These are phyloP conservation scores for Protonemura montana DNA, from an alignment of 2,888 invertebrate species.

Conservation along the genomic window DNA sequence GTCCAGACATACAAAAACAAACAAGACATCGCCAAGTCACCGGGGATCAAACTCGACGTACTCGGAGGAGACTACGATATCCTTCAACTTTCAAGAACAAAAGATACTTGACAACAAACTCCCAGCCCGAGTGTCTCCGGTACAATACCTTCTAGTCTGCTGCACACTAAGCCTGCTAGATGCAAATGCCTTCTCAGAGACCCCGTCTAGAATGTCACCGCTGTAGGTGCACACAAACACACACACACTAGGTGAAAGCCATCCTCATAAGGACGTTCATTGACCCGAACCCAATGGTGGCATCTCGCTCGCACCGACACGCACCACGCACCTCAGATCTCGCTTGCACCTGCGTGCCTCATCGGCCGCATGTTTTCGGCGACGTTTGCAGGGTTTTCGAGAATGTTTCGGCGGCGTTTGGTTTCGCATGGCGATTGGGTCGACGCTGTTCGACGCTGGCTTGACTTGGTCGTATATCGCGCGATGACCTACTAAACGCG, in stretches of 20 bases:
- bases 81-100: background rate
- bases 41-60: no score
- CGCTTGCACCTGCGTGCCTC: background rate
- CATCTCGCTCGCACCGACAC: background rate
- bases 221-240: background rate
- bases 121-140: background rate
- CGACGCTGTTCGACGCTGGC: background rate
- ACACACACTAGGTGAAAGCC: slow-evolving; percentile 17
- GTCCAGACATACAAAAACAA: no score
- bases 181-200: background rate
- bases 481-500: slow-evolving; percentile 27
- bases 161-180: background rate
- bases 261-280: slow-evolving; percentile 20
- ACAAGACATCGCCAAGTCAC: no score
- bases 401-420: background rate
- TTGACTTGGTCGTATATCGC: background rate
- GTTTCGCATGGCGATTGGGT: background rate
- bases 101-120: background rate
- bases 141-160: background rate
- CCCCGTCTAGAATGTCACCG: background rate
- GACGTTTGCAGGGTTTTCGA: background rate
- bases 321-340: background rate
- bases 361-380: background rate
- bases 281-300: background rate
- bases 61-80: no score